These are phyloP conservation scores for Brachyhypopomus occidentalis DNA, from an alignment of 2,113 vertebrate genomes.

Conservation along the genomic window DNA sequence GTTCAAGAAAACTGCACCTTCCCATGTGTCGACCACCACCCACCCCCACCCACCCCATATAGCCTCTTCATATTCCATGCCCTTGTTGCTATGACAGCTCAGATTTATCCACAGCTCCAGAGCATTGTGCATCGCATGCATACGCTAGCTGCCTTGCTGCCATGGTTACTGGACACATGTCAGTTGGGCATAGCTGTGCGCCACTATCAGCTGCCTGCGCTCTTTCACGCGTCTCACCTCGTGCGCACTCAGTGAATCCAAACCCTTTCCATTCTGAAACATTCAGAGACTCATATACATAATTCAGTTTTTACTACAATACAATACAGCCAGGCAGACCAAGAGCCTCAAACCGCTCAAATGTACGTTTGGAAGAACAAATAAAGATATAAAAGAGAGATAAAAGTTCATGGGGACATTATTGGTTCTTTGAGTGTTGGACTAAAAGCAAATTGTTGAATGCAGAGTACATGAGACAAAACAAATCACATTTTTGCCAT, in stretches of 20 bases:
- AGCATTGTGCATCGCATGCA: not conserved
- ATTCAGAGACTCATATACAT: conserved; percentile 49
- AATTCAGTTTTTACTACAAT: conserved; percentile 53
- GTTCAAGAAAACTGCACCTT: conserved; percentile 19
- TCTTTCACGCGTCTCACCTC: not conserved
- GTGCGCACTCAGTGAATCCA: not conserved
- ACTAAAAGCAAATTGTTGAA: too few relatives aligned
- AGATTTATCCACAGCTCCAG: conserved; percentile 39
- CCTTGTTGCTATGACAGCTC: conserved; percentile 56
- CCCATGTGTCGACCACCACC: not conserved
- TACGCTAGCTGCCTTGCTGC: conserved; percentile 31
- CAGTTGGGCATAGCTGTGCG: conserved; percentile 28
- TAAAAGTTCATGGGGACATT: too few relatives aligned
- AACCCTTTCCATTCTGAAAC: conserved; percentile 38
- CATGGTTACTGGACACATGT: conserved; percentile 48
- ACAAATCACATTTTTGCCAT: too few relatives aligned
- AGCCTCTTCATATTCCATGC: conserved; percentile 22
- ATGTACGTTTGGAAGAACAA: not conserved
- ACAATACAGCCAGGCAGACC: conserved; percentile 23
- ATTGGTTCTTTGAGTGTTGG: too few relatives aligned
- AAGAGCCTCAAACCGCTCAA: conserved; percentile 19
- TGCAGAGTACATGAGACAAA: too few relatives aligned
- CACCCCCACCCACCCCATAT: conserved; percentile 6
- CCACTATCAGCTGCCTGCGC: not conserved
- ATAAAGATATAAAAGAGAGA: not conserved